Evolutionary conservation across 2,113 vertebrate species (phyloP), one percentile per base, ranked within the genome.

Genomic region (Arothron firmamentum): DNA sequence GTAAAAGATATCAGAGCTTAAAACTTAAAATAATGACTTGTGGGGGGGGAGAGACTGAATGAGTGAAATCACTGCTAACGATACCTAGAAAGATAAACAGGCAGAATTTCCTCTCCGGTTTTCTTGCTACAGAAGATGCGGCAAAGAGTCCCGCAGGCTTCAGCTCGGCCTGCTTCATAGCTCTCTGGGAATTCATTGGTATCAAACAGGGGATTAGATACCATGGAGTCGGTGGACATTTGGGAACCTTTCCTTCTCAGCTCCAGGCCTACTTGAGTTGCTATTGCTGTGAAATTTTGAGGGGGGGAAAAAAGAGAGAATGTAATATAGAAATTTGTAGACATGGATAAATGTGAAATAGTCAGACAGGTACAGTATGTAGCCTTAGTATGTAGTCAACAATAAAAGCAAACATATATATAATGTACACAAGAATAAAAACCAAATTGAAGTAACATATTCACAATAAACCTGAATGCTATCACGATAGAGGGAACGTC

Each of bases 111-210:
- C 84, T 98, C 96, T 86, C 95, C 95, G 16, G 95, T 98, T 91
- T 96, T 97, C 92, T 98, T 98, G 91, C 96, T 98, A 93, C 95
- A 97, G 89, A 97, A 97, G 85, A 98, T 97, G 81, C 96, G 94
- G 83, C 94, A 96, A 52, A 97, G 92, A 52, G 95, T 97, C 74
- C 96, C 95, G 43, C 95, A 98, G 2, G 95, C 96, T 86, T 98
- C 96, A 17, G 96, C 96, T 80, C 96, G 90, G 75, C 96, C 96
- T 0, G 95, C 92, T 90, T 97, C 96, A 52, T 96, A 97, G 92
- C 94, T 97, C 84, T 98, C 95, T 31, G 94, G 94, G 88, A 96
- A 96, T 86, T 98, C 96, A 52, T 92, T 92, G 20, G 93, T 90
- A 70, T 98, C 96, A 56, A 95, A 95, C 88, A 94, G 81, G 17